Evolutionary conservation across 2,888 invertebrate species (phyloP).

Genomic region (Drosophila limbata): DNA sequence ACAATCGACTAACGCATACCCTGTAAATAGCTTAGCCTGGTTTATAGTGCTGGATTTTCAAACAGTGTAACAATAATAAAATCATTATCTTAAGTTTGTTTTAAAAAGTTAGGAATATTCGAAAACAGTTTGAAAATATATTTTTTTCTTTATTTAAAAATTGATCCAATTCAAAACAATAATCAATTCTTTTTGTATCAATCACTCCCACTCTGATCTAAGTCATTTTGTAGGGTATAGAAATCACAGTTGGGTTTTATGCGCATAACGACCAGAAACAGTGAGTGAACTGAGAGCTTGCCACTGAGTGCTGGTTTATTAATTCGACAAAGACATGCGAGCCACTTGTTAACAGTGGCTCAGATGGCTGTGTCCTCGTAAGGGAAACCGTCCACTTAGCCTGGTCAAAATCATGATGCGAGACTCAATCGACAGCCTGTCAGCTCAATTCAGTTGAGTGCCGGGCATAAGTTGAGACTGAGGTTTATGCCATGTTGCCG

Average conservation of each 20-base stretch:
- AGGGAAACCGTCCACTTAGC: slow-evolving; percentile 54
- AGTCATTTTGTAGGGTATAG: slow-evolving; percentile 1
- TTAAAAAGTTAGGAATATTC: too few species aligned
- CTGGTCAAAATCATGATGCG: slow-evolving; percentile 27
- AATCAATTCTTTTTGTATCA: not conserved
- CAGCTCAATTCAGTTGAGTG: slow-evolving; percentile 5
- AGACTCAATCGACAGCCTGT: slow-evolving; percentile 17
- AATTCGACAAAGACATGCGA: slow-evolving; percentile 71
- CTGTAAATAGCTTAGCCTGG: not conserved
- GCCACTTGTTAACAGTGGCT: slow-evolving; percentile 51
- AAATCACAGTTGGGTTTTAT: slow-evolving; percentile 76
- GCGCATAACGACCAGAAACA: slow-evolving; percentile 32
- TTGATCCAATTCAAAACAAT: too few species aligned
- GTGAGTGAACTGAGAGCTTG: slow-evolving; percentile 3
- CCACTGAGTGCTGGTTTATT: slow-evolving; percentile 63
- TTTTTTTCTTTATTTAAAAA: not conserved
- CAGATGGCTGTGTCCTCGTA: slow-evolving; percentile 1
- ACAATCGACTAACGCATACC: slow-evolving; percentile 1
- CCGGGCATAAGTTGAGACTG: not conserved
- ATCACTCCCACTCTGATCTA: not conserved
- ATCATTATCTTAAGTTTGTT: too few species aligned
- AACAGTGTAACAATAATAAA: too few species aligned
- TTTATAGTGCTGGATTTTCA: too few species aligned
- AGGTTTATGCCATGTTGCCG: slow-evolving; percentile 35
- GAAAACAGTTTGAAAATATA: not conserved